Base-by-base conservation (phyloP, 2,113 vertebrate species). In the Halichoeres trimaculatus region DNA sequence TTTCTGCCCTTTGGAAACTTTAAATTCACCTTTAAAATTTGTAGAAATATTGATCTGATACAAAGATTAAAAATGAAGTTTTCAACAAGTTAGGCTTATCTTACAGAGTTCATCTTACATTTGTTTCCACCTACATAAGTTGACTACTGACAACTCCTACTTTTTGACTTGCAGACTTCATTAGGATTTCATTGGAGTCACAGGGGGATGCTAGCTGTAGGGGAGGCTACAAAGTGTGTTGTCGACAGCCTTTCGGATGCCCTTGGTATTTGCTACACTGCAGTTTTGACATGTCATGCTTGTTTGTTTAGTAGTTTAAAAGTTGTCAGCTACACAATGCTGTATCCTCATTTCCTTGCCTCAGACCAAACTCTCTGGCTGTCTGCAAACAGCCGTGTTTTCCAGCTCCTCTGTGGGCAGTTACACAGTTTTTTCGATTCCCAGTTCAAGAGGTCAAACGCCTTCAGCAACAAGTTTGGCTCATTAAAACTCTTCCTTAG, bases 401-500 rank as follows among this genome's bases (percentile, higher is more conserved):
- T 13, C 48, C 61, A n/a, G 36, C 47, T 73, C 24, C 30, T 70
- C 20, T 65, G 70, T 67, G 73, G 70, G 67, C 45, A 66, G n/a
- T 51, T 64, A 35, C 22, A 74, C 38, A 4, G 26, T 54, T 62
- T 68, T 45, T 53, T 54, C 36, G 0, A 50, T 62, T 10, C 4
- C 9, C 1, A 22, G 65, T 66, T 77, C 62, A 64, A 10, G 56
- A 73, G 65, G 77, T 83, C 80, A 80, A 24, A 53, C 17, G n/a
- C 56, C 54, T 56, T 76, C 3, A 66, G 83, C 52, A 61, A 70
- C 67, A 73, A 41, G 62, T 76, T 74, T 63, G 0, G 23, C 81
- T 83, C 67, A 80, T 89, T 89, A 85, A 84, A 84, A 69, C 56
- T 58, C 24, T 45, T 78, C 62, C 62, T 65, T 48, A 36, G 54